These are phyloP conservation scores for Drosophila erecta DNA, from an alignment of 1,140 invertebrate genomes.

Conservation along the genomic window DNA sequence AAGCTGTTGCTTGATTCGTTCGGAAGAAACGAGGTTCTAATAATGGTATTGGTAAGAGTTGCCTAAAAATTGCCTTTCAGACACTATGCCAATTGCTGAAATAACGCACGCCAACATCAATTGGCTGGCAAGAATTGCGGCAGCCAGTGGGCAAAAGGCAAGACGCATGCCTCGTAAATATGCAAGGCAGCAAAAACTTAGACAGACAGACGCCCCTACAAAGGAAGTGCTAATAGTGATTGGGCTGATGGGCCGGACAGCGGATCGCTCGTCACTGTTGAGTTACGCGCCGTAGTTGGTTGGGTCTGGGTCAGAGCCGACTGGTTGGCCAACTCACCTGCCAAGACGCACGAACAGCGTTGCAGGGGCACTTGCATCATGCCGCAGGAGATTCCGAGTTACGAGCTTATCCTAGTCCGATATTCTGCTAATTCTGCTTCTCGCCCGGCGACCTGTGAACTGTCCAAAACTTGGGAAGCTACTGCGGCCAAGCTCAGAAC, in stretches of 20 bases:
- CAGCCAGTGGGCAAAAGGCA: constrained; percentile 50
- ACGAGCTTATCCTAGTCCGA: background rate
- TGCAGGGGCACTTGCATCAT: constrained; percentile 46
- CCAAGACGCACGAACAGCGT: constrained; percentile 34
- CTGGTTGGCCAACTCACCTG: constrained; percentile 66
- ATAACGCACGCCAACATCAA: constrained; percentile 67
- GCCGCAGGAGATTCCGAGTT: background rate
- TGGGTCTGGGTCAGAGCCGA: constrained; percentile 32
- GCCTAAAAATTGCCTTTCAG: too few relatives aligned
- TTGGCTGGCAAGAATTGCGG: constrained; percentile 63
- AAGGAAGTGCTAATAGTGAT: constrained; percentile 79
- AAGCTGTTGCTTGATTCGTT: background rate
- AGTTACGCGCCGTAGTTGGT: constrained; percentile 58
- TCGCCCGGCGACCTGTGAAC: constrained; percentile 14
- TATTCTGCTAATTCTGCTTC: constrained; percentile 42
- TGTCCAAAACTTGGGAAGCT: constrained; percentile 33
- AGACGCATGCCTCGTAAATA: constrained; percentile 79
- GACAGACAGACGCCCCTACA: constrained; percentile 76
- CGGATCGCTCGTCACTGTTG: constrained; percentile 61
- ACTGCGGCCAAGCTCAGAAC: constrained; percentile 41
- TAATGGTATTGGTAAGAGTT: too few relatives aligned
- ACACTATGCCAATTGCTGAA: constrained; percentile 56
- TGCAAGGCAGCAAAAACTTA: constrained; percentile 80
- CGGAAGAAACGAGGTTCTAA: background rate
- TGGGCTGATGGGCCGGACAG: constrained; percentile 67